Evolutionary conservation across 1,140 invertebrate species (phyloP).

Genomic region (Bombus turneri): DNA sequence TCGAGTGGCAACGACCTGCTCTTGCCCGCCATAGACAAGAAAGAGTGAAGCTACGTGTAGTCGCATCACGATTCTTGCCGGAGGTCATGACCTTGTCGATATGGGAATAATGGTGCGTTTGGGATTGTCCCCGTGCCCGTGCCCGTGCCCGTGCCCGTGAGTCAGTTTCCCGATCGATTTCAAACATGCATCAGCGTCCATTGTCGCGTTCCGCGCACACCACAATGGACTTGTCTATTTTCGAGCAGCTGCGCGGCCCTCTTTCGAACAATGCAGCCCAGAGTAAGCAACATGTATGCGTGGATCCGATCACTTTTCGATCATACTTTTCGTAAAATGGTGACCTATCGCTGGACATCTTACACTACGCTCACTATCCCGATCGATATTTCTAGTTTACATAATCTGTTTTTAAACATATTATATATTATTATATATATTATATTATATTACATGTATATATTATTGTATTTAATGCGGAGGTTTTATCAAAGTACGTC

Average conservation of each 20-base stretch:
- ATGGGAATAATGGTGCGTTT: conserved; percentile 46
- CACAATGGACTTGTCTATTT: conserved; percentile 59
- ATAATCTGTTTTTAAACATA: neutral
- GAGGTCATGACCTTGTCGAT: conserved; percentile 69
- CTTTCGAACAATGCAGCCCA: conserved; percentile 36
- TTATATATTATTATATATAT: no score
- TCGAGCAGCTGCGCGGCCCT: conserved; percentile 56
- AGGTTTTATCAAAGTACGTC: neutral
- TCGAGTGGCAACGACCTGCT: conserved; percentile 62
- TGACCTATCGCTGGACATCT: no score
- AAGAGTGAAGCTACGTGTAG: conserved; percentile 36
- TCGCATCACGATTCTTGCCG: conserved; percentile 60
- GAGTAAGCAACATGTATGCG: neutral
- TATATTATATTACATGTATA: no score
- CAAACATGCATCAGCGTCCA: conserved; percentile 34
- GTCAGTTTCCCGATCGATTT: conserved; percentile 63
- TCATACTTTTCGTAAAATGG: conserved; percentile 16
- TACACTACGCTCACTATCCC: neutral
- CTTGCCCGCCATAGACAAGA: conserved; percentile 39
- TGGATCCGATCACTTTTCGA: conserved; percentile 19
- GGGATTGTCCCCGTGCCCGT: neutral
- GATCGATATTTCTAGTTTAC: neutral
- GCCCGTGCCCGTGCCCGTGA: conserved; percentile 25
- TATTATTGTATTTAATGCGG: neutral
- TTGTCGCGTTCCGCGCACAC: conserved; percentile 40